Conservation (phyloP, 1,140 invertebrate species). For the Nilaparvata lugens region DNA sequence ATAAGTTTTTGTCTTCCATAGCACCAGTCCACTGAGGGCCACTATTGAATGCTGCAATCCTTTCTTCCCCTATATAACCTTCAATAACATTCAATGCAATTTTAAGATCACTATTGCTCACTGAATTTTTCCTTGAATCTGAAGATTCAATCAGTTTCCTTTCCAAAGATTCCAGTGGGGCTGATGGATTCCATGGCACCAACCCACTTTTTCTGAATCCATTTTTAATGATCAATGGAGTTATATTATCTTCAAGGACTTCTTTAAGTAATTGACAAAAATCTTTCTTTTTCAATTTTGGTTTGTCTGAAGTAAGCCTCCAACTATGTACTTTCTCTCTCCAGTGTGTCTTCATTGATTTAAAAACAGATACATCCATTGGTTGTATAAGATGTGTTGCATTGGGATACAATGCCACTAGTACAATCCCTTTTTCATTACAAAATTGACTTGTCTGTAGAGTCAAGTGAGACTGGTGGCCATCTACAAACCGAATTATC, state of each 20-base stretch:
- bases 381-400: constrained; percentile 37
- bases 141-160: too few species aligned
- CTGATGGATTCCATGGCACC: neutral
- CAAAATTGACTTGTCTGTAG: constrained; percentile 34
- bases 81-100: too few species aligned
- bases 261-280: constrained; percentile 12
- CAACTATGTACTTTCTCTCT: constrained; percentile 25
- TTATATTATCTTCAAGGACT: constrained; percentile 9
- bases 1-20: too few species aligned
- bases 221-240: neutral
- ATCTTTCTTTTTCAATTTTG: constrained; percentile 15
- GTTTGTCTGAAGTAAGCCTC: too few species aligned
- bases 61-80: too few species aligned
- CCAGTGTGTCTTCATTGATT: constrained; percentile 32
- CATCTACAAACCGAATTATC: too few species aligned
- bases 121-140: too few species aligned
- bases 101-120: too few species aligned
- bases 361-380: constrained; percentile 33
- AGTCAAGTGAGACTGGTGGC: constrained; percentile 33
- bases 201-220: neutral
- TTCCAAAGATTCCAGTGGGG: too few species aligned
- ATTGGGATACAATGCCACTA: constrained; percentile 36
- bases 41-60: too few species aligned
- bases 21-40: too few species aligned
- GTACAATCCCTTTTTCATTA: constrained; percentile 31